Conservation (phyloP, 2,797 vertebrate genomes). For the Chelmon rostratus region DNA sequence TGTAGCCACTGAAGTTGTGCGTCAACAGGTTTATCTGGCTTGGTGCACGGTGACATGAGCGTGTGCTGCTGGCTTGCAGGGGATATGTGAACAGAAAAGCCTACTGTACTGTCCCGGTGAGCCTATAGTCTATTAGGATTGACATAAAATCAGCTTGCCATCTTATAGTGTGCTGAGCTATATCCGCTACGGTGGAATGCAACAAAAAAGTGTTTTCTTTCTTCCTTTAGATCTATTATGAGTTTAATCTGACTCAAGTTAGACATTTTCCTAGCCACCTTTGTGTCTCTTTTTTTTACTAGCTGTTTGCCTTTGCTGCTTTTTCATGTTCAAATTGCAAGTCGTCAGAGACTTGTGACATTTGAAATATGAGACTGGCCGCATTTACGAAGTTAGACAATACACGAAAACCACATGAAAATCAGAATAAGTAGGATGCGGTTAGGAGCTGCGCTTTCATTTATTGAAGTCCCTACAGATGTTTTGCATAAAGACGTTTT, state of each 20-base stretch:
- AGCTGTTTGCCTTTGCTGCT: conserved; percentile 64
- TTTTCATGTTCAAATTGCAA: conserved; percentile 76
- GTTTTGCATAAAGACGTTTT: conserved; percentile 88
- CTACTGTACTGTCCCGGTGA: conserved; percentile 11
- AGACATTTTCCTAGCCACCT: conserved; percentile 45
- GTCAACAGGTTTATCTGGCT: conserved; percentile 55
- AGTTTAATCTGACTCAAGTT: conserved; percentile 56
- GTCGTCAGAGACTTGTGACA: conserved; percentile 77
- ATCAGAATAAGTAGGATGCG: conserved; percentile 87
- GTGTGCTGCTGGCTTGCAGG: background rate
- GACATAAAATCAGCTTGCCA: conserved; percentile 31
- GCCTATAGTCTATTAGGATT: conserved; percentile 27
- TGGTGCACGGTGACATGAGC: background rate
- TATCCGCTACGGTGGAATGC: conserved; percentile 13
- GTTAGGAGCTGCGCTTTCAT: conserved; percentile 86
- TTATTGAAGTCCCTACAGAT: conserved; percentile 88
- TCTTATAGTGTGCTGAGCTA: conserved; percentile 16
- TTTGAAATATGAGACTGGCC: conserved; percentile 81
- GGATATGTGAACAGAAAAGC: background rate
- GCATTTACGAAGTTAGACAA: conserved; percentile 87
- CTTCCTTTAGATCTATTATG: conserved; percentile 49
- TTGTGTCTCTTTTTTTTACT: conserved; percentile 40
- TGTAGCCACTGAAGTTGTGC: conserved; percentile 28
- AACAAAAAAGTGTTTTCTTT: background rate
- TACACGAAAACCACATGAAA: conserved; percentile 88